Base-by-base conservation (phyloP, 53 echinoderm and acorn worm genomes). In the Patiria pectinifera region DNA sequence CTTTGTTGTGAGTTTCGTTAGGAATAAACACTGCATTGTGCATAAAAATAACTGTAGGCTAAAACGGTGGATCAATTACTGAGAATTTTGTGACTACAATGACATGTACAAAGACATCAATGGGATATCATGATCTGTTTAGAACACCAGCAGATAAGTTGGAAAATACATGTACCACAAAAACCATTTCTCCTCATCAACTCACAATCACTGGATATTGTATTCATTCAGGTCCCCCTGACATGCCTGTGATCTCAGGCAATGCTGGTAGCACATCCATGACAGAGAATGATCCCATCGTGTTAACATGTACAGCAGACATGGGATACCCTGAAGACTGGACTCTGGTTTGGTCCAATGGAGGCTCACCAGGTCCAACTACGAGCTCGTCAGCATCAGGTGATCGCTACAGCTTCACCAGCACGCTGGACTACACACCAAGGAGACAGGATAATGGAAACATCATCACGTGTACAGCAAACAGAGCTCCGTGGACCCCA, bases 301-400 rank as follows among this genome's bases (percentile, higher is more conserved):
- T 44, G 10, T 16, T 85, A 25, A 69, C 85, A 45, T 85, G 85
- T 45, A 66, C 16, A 85, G 85, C 85, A 85, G 69, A 85, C 46
- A 62, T 63, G 85, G 85, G 63, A 43, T 85, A 63, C 7, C 85
- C 85, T 4, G 44, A 16, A 69, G 69, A 85, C 85, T 85, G 63
- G 85, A 85, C 35, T 69, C 45, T 85, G 69, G 69, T 44, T 45
- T 85, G 85, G 85, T 66, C 69, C 12, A 85, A 85, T 69, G 18
- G 53, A 63, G 85, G 69, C 9, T 59, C 46, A 66, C 69, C 85
- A 2, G 85, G 69, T 66, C 85, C 63, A 83, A 11, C 83, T 83
- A 60, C 58, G 9, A 83, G 19, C 59, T 59, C 61, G 1, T 5
- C 83, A 11, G 35, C 83, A 24, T 26, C 26, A 22, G 24, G 59